phyloP scores from a whole-genome alignment of 2,113 vertebrate species.

The Phrynosoma platyrhinos region DNA sequence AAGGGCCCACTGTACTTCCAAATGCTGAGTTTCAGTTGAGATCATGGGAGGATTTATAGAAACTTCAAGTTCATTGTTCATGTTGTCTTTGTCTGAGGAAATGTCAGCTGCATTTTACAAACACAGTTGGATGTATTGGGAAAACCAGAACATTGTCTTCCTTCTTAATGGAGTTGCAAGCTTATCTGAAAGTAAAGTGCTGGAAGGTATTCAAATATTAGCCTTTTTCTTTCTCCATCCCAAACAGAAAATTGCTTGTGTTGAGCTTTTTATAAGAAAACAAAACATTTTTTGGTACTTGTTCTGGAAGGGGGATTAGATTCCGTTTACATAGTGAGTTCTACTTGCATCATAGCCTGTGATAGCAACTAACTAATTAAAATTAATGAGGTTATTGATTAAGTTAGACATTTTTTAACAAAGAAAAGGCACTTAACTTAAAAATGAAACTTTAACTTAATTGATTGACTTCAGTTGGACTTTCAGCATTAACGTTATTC shows the following conservation, averaged over 20 bases:
- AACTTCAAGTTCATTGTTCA: not conserved
- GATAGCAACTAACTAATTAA: no score
- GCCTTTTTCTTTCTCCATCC: not conserved
- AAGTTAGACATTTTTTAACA: no score
- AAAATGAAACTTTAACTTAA: no score
- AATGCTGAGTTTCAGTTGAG: not conserved
- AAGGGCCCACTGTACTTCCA: no score
- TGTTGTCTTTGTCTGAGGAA: not conserved
- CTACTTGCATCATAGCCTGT: not conserved
- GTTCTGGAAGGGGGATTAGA: not conserved
- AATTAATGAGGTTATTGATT: no score
- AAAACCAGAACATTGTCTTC: not conserved
- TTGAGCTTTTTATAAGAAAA: not conserved
- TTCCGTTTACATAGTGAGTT: not conserved
- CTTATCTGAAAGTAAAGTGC: not conserved
- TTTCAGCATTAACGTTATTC: no score
- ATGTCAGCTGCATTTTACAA: not conserved
- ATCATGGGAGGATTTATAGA: not conserved
- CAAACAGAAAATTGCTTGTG: not conserved
- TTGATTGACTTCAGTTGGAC: no score
- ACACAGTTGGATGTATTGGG: not conserved
- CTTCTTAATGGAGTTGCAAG: not conserved
- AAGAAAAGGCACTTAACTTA: no score
- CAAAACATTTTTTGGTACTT: not conserved
- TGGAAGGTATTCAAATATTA: not conserved